Evolutionary conservation across 2,113 vertebrate species (phyloP), one percentile per base, ranked within the genome.

Genomic region (Erinaceus europaeus): DNA sequence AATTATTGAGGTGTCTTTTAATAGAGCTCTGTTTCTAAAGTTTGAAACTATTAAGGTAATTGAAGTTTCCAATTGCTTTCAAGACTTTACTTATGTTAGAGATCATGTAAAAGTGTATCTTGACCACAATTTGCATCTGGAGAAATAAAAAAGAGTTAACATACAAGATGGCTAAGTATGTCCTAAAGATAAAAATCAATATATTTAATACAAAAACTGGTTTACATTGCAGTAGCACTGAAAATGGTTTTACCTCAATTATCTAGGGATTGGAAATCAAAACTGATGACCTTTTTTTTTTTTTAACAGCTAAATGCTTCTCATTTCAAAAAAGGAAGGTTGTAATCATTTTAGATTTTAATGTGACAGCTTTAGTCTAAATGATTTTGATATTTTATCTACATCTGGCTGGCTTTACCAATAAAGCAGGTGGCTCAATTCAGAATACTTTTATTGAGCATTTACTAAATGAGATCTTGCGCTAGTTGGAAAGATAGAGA

Each of bases 331-430:
- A 92, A 76, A 67, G 27, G 55, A 53, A 71, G 64, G 48, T 36
- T 64, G 53, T 42, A 73, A 14, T 59, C 32, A 25, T 48, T 85
- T 44, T 84, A 42, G 57, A 68, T 68, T 92, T 80, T 74, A 68
- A 91, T 81, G 89, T 89, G 75, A 90, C 27, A 81, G 36, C n/a
- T 81, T 17, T 87, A 84, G 88, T 71, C 36, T 87, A 64, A 91
- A 55, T 74, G 34, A 74, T 74, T 73, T 92, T 78, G 87, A 84
- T 29, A 80, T 71, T 92, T 91, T 76, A 50, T 76, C 74, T 87
- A 38, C 32, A 84, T 64, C 59, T 82, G 50, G 27, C 13, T 67
- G 25, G 62, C 64, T 91, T 90, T 44, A 81, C 67, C 69, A 55
- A n/a, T 65, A 73, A 77, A 91, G 61, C 40, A 91, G 44, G 50